A percentile compares a stretch with the other conserved stretches of the same genome.
Conservation (phyloP, 2,888 invertebrate species). For the Dasypogon diadema region DNA sequence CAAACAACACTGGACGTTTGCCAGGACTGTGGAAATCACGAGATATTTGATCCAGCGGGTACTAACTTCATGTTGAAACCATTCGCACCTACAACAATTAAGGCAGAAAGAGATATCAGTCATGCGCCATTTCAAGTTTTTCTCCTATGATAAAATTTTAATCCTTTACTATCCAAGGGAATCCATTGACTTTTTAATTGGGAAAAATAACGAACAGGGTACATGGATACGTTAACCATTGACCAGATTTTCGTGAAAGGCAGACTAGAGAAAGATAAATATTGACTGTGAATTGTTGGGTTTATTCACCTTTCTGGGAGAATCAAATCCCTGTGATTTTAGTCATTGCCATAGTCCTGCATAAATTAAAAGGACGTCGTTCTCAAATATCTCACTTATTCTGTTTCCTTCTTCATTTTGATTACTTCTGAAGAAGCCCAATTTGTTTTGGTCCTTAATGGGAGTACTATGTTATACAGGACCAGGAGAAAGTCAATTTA, state of each 20-base stretch:
- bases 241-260: background rate
- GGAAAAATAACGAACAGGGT: background rate
- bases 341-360: background rate
- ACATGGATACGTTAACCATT: background rate
- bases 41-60: conserved; percentile 6
- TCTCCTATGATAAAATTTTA: conserved; percentile 24
- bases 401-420: background rate
- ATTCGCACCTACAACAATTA: conserved; percentile 3
- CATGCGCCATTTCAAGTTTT: conserved; percentile 33
- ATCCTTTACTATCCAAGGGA: background rate
- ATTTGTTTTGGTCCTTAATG: background rate
- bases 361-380: conserved; percentile 11
- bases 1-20: background rate
- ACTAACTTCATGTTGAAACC: conserved; percentile 2
- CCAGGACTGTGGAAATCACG: background rate
- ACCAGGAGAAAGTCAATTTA: background rate
- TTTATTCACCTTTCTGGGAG: conserved; percentile 1
- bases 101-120: conserved; percentile 6
- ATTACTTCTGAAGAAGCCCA: background rate
- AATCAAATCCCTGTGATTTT: background rate
- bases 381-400: background rate
- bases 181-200: background rate
- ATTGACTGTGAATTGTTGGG: conserved; percentile 5
- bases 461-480: background rate
- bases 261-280: background rate